These are phyloP conservation scores for Astyanax mexicanus DNA, from an alignment of 2,797 vertebrate species.

Conservation along the genomic window DNA sequence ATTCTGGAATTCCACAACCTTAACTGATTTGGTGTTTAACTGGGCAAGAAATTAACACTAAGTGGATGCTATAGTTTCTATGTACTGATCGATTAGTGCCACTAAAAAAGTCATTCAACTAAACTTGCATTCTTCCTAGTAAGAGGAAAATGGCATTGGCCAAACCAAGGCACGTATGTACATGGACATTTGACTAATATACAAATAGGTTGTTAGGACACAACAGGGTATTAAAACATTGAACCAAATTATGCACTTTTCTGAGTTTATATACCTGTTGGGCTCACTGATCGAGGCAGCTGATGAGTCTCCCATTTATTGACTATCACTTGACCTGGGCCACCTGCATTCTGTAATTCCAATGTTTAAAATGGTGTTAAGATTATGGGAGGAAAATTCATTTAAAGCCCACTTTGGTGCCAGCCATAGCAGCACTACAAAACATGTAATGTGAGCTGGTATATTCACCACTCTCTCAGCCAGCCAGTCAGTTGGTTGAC, in stretches of 20 bases:
- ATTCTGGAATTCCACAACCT: neutral
- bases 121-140: neutral
- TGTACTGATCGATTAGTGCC: conserved; percentile 1
- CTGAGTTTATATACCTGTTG: conserved; percentile 90
- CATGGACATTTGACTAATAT: neutral
- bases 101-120: neutral
- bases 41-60: neutral
- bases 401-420: conserved; percentile 50
- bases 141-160: neutral
- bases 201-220: neutral
- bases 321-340: conserved; percentile 97
- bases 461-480: conserved; percentile 70
- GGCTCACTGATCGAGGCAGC: conserved; percentile 93
- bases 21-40: neutral
- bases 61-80: conserved; percentile 22
- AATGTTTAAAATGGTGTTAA: conserved; percentile 78
- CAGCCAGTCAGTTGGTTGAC: conserved; percentile 66
- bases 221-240: conserved; percentile 52
- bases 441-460: conserved; percentile 66
- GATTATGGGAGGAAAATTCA: conserved; percentile 63
- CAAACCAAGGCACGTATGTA: neutral
- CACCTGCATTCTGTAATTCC: conserved; percentile 93
- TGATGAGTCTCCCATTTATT: conserved; percentile 99
- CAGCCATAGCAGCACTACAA: conserved; percentile 54
- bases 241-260: conserved; percentile 58